Conservation (phyloP, 1,140 invertebrate species). For the Drosophila pachea region DNA sequence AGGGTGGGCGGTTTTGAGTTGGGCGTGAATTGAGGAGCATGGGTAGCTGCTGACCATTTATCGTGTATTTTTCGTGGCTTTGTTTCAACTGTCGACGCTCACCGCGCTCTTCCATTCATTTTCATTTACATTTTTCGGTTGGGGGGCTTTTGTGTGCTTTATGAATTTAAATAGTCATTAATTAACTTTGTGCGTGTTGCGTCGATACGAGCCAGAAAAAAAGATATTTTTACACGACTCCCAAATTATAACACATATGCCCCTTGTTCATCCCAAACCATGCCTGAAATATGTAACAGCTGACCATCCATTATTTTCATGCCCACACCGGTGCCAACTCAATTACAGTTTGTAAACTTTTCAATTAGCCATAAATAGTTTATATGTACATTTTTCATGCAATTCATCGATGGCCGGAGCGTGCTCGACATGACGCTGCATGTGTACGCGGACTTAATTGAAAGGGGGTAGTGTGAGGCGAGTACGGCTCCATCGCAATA, state of each 20-base stretch:
- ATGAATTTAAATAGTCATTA: constrained; percentile 78
- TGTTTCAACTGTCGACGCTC: constrained; percentile 44
- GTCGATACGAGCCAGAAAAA: not conserved
- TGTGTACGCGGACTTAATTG: constrained; percentile 59
- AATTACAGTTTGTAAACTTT: constrained; percentile 77
- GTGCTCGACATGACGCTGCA: constrained; percentile 37
- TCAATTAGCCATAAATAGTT: constrained; percentile 76
- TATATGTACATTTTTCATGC: constrained; percentile 74
- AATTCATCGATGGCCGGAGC: constrained; percentile 49
- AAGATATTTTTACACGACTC: not conserved
- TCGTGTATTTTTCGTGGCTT: constrained; percentile 57
- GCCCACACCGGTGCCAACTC: constrained; percentile 54
- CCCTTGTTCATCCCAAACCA: constrained; percentile 1
- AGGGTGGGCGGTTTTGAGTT: not conserved
- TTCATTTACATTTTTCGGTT: constrained; percentile 74
- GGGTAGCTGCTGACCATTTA: constrained; percentile 30
- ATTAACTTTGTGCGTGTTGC: constrained; percentile 57
- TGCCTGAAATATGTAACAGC: constrained; percentile 17
- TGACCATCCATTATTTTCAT: constrained; percentile 64
- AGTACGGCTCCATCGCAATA: not conserved
- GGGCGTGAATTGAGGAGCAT: not conserved
- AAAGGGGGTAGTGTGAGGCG: constrained; percentile 34
- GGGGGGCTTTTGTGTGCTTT: constrained; percentile 68
- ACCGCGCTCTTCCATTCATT: constrained; percentile 65
- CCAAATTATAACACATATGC: constrained; percentile 65